Evolutionary conservation across 2,888 invertebrate genomes (phyloP).

Genomic region (Melieria omissa): DNA sequence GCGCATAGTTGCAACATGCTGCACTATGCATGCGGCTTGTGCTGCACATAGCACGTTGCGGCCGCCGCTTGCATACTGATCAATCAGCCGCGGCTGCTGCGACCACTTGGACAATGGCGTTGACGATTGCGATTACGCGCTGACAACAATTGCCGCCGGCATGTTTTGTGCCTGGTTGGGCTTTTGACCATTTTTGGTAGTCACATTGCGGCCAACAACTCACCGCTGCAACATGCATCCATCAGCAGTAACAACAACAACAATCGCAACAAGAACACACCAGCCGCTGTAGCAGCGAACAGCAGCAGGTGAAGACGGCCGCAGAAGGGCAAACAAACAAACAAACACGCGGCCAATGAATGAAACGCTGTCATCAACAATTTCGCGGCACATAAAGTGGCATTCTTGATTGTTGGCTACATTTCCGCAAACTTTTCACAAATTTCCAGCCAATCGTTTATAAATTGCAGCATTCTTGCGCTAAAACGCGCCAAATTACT

Average conservation of each 20-base stretch:
- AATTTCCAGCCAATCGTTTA: too few species aligned
- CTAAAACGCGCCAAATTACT: too few species aligned
- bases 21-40: constrained; percentile 44
- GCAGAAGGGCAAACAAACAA: too few species aligned
- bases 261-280: constrained; percentile 15
- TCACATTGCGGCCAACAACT: constrained; percentile 20
- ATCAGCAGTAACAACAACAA: background rate
- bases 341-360: too few species aligned
- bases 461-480: too few species aligned
- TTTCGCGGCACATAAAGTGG: too few species aligned
- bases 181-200: constrained; percentile 62
- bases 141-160: constrained; percentile 41
- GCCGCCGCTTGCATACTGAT: constrained; percentile 61
- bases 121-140: background rate
- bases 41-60: constrained; percentile 50
- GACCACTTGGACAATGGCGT: constrained; percentile 43
- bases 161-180: constrained; percentile 47
- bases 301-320: too few species aligned
- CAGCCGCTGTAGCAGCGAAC: background rate
- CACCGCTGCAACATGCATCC: constrained; percentile 5
- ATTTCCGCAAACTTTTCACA: too few species aligned
- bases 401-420: constrained; percentile 8
- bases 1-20: constrained; percentile 42
- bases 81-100: constrained; percentile 47
- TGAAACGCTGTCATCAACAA: too few species aligned